Evolutionary conservation across 2,797 vertebrate genomes (phyloP), one percentile per base, ranked within the genome.

Genomic region (Gallirallus australis): DNA sequence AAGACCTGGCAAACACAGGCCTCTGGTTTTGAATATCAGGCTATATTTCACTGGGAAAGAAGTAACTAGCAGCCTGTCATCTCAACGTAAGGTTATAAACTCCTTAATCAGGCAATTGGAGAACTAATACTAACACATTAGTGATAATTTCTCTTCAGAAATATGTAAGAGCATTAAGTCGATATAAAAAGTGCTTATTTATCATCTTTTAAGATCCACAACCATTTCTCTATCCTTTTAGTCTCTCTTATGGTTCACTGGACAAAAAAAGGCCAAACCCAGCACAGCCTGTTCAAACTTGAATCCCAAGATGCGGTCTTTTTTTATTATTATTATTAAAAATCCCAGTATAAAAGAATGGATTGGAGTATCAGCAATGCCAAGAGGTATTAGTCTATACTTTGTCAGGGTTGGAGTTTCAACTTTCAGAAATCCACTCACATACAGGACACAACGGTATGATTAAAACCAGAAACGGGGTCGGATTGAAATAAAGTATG

Each of bases 1-100:
- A 94, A 95, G 94, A 94, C 88, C 95, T 96, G 95, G 96, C 96
- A 97, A 96, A 97, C 89, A 87, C 65, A 96, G 95, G 71, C 89
- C 95, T 64, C 82, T 95, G 97, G 97, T 97, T 96, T 97, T 96
- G 95, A 97, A 95, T 97, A 96, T 97, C 96, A 96, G 96, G 90
- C 86, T 91, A 78, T 97, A 97, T 97, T 97, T 97, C 97, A 96
- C 54, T 80, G 91, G 60, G 81, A 91, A 95, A 90, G 81, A 73
- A 93, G 86, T 71, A 91, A 94, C 89, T 65, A 91, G 93, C 95
- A 96, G 95, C 66, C 87, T 96, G 83, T 93, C 47, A 0, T 95
- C 97, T 97, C 95, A 92, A 77, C 47, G 13, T 93, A 92, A 93
- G 70, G 71, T 82, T 95, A 95, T 80, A 95, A 94, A 90, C 60